phyloP scores from a whole-genome alignment of 2,797 vertebrate species.

The Anolis apletophallus region DNA sequence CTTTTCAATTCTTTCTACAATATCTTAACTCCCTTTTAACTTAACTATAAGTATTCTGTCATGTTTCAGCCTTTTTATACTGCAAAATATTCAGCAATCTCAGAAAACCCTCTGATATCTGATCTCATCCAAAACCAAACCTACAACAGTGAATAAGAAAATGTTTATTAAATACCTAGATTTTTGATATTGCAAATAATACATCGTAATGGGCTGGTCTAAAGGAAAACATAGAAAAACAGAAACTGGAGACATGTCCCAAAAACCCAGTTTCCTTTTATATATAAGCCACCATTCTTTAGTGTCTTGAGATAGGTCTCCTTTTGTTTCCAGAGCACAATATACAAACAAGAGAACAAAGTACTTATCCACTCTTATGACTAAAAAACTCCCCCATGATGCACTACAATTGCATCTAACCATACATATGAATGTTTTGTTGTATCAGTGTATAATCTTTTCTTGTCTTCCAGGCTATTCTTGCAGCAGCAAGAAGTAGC shows the following conservation, averaged over 20 bases:
- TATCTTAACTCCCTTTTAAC: background rate
- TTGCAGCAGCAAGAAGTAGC: background rate
- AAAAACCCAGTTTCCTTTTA: too few relatives aligned
- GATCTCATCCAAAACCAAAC: slow-evolving; percentile 5
- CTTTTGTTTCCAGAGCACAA: background rate
- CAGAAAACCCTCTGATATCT: background rate
- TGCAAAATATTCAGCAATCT: background rate
- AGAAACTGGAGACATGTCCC: too few relatives aligned
- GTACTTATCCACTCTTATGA: background rate
- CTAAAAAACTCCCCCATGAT: slow-evolving; percentile 6
- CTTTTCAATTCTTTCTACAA: background rate
- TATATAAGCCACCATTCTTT: too few relatives aligned
- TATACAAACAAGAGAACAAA: slow-evolving; percentile 7
- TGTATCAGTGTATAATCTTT: background rate
- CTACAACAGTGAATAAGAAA: background rate
- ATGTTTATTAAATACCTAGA: background rate
- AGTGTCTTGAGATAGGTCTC: too few relatives aligned
- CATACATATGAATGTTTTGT: background rate
- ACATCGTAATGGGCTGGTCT: background rate
- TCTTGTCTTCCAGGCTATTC: background rate
- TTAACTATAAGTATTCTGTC: background rate
- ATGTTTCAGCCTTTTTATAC: background rate
- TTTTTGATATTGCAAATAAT: background rate
- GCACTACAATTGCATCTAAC: background rate
- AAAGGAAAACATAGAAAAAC: too few relatives aligned